These are phyloP conservation scores for Halisarca cf. caerulea DNA, from an alignment of 37 sponge, comb jelly and placozoan species.

Conservation along the genomic window DNA sequence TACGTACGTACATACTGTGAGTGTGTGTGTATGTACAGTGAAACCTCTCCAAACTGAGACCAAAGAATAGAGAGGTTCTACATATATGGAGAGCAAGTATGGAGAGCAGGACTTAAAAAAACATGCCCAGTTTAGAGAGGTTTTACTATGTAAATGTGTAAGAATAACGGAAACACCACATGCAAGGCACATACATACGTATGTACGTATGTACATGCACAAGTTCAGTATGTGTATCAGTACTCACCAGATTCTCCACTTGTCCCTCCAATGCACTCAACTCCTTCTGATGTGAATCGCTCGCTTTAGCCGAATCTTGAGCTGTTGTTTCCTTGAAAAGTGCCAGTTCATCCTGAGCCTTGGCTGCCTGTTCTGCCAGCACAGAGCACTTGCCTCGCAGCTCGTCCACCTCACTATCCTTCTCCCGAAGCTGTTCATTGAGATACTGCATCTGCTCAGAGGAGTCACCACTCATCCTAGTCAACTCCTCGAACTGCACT, in stretches of 20 bases:
- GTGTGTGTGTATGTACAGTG: too few relatives aligned
- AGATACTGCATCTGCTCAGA: slow-evolving; percentile 40
- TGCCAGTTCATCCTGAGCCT: slow-evolving; percentile 9
- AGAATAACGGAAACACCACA: too few relatives aligned
- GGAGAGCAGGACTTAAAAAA: too few relatives aligned
- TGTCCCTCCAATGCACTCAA: neutral
- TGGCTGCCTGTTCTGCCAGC: neutral
- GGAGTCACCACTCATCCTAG: slow-evolving; percentile 43
- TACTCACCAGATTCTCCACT: slow-evolving; percentile 26
- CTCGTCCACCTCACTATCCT: slow-evolving; percentile 41
- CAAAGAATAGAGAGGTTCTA: too few relatives aligned
- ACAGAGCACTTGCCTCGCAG: neutral
- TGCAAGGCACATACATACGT: too few relatives aligned
- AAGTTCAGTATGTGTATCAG: neutral
- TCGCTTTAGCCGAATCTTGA: neutral
- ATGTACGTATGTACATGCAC: too few relatives aligned
- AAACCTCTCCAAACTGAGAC: too few relatives aligned
- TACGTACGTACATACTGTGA: too few relatives aligned
- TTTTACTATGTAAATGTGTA: too few relatives aligned
- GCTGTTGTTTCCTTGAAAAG: neutral
- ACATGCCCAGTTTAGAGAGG: too few relatives aligned
- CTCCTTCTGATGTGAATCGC: neutral
- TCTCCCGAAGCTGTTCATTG: slow-evolving; percentile 48
- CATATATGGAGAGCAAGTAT: too few relatives aligned
- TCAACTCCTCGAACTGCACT: slow-evolving; percentile 29